Percentiles rank a stretch among this genome's conserved stretches.
These are phyloP conservation scores for Danionella cerebrum DNA, from an alignment of 2,113 vertebrate species.

Conservation along the genomic window DNA sequence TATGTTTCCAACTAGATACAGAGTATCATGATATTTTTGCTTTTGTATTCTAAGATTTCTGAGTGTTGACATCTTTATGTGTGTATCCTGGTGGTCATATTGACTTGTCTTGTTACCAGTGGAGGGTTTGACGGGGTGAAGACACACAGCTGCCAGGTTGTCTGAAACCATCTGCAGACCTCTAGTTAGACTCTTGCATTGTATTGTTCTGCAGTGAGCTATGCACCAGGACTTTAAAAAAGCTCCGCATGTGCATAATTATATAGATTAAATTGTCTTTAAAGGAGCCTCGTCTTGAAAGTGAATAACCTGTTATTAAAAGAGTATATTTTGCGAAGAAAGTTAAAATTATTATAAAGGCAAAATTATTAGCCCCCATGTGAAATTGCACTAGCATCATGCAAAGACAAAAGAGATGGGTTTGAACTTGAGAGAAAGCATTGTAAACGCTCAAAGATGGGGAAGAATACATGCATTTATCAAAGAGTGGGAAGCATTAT, in stretches of 20 bases:
- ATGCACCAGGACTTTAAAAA: neutral
- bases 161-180: neutral
- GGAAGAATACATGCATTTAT: no score
- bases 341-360: neutral
- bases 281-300: neutral
- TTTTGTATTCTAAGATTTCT: neutral
- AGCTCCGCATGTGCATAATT: neutral
- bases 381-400: no score
- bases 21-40: no score
- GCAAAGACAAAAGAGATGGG: no score
- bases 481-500: no score
- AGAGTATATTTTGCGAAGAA: neutral
- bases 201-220: neutral
- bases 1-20: no score
- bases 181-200: neutral
- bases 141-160: neutral
- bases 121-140: neutral
- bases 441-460: no score
- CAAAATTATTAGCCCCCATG: no score
- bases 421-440: no score
- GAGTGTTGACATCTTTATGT: neutral
- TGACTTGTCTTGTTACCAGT: neutral
- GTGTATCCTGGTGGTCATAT: neutral
- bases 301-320: conserved; percentile 2
- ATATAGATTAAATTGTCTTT: neutral